These are phyloP conservation scores for Hyles vespertilio DNA, from an alignment of 1,140 invertebrate species.

Conservation along the genomic window DNA sequence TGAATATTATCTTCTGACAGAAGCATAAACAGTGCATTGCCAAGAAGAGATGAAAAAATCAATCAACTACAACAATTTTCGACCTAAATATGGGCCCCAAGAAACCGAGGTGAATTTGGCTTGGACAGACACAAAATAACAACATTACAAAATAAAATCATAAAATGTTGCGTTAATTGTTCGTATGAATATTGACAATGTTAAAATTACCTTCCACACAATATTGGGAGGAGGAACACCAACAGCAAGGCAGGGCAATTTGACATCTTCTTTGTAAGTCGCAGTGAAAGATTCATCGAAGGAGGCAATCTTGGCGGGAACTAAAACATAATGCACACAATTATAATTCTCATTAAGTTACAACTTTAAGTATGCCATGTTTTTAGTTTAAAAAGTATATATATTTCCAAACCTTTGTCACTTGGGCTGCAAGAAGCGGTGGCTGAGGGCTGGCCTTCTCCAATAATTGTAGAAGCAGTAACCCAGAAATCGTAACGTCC, in stretches of 20 bases:
- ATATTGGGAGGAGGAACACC: conserved; percentile 92
- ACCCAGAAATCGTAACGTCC: conserved; percentile 96
- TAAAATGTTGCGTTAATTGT: neutral
- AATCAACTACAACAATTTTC: too few relatives aligned
- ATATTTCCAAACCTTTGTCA: conserved; percentile 80
- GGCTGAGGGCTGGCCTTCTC: conserved; percentile 92
- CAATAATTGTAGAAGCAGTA: conserved; percentile 93
- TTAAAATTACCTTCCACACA: conserved; percentile 84
- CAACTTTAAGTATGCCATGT: neutral
- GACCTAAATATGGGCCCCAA: too few relatives aligned
- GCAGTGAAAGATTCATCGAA: conserved; percentile 94
- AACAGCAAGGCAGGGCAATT: conserved; percentile 92
- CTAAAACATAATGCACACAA: conserved; percentile 59
- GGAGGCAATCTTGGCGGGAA: conserved; percentile 94
- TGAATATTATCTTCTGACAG: too few relatives aligned
- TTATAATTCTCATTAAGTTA: too few relatives aligned
- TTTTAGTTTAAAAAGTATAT: neutral
- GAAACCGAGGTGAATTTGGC: too few relatives aligned
- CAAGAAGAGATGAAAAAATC: too few relatives aligned
- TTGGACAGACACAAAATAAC: too few relatives aligned
- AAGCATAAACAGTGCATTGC: too few relatives aligned
- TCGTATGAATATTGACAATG: neutral
- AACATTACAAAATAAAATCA: too few relatives aligned
- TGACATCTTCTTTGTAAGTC: conserved; percentile 93
- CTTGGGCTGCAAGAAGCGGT: conserved; percentile 89